Percentiles rank a stretch among this genome's conserved stretches.
Conservation (phyloP, 2,113 vertebrate species). For the Reinhardtius hippoglossoides region DNA sequence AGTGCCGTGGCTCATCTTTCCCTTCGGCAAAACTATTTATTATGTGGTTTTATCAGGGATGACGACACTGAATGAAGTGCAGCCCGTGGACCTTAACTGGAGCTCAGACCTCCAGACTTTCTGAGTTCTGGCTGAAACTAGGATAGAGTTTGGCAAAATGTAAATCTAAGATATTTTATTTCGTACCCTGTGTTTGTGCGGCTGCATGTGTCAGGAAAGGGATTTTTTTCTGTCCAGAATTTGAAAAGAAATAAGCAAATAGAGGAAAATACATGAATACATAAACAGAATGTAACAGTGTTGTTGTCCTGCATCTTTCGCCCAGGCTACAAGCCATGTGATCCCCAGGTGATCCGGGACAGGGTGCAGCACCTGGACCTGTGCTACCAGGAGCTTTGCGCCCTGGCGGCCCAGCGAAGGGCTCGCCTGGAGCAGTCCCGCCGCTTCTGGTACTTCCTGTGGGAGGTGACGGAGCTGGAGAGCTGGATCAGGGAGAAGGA, state of each 20-base stretch:
- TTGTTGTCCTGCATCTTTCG: neutral
- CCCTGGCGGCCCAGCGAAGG: slow-evolving; percentile 85
- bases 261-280: neutral
- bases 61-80: neutral
- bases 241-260: neutral
- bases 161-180: no score
- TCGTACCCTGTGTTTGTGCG: no score
- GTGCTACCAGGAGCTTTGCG: slow-evolving; percentile 88
- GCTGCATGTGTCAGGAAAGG: no score
- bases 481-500: slow-evolving; percentile 98
- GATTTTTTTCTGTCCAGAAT: no score
- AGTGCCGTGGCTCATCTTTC: slow-evolving; percentile 50
- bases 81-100: neutral
- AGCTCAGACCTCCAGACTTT: neutral
- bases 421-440: slow-evolving; percentile 90
- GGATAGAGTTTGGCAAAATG: neutral
- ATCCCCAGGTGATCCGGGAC: slow-evolving; percentile 93
- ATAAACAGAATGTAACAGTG: neutral
- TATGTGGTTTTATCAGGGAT: neutral
- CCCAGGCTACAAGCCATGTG: slow-evolving; percentile 93
- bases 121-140: no score
- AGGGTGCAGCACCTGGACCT: slow-evolving; percentile 91
- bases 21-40: neutral
- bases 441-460: slow-evolving; percentile 92
- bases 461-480: slow-evolving; percentile 93